phyloP scores from a whole-genome alignment of 2,797 vertebrate species.

The Capromys pilorides region DNA sequence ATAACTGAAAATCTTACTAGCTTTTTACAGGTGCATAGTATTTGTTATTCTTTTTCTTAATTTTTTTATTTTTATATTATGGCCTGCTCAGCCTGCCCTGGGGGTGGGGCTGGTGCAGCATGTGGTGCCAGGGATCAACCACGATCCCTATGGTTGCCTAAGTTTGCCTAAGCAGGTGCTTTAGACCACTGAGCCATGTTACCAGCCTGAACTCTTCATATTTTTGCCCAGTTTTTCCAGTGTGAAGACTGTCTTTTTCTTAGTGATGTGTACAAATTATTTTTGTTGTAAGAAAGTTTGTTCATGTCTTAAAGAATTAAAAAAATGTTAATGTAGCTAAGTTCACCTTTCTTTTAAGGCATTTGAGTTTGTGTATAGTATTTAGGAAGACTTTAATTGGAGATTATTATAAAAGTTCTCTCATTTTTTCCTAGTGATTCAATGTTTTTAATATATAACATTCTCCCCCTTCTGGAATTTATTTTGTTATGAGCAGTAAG shows the following conservation, averaged over 20 bases:
- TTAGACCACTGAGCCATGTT: too few relatives aligned
- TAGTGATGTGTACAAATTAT: slow-evolving; percentile 6
- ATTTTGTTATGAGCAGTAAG: slow-evolving; percentile 48
- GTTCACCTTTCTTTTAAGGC: slow-evolving; percentile 14
- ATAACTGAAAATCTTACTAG: neutral
- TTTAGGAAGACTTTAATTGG: slow-evolving; percentile 25
- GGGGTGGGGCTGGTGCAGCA: too few relatives aligned
- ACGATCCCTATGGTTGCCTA: neutral
- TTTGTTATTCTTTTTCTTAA: slow-evolving; percentile 28
- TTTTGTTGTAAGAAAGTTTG: slow-evolving; percentile 28
- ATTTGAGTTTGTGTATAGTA: neutral
- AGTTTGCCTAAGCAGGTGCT: neutral
- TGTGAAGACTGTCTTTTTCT: neutral
- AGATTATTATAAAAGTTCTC: neutral
- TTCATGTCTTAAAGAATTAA: slow-evolving; percentile 51
- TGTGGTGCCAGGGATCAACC: too few relatives aligned
- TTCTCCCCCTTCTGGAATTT: slow-evolving; percentile 12
- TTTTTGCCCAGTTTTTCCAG: neutral
- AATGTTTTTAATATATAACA: neutral
- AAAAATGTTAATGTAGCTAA: slow-evolving; percentile 1
- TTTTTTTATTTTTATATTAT: too few relatives aligned
- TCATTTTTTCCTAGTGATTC: slow-evolving; percentile 34
- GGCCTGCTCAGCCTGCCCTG: too few relatives aligned
- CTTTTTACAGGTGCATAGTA: neutral
- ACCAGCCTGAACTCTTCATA: neutral